Evolutionary conservation across 2,797 vertebrate species (phyloP).

Genomic region (Chloroceryle amazona): DNA sequence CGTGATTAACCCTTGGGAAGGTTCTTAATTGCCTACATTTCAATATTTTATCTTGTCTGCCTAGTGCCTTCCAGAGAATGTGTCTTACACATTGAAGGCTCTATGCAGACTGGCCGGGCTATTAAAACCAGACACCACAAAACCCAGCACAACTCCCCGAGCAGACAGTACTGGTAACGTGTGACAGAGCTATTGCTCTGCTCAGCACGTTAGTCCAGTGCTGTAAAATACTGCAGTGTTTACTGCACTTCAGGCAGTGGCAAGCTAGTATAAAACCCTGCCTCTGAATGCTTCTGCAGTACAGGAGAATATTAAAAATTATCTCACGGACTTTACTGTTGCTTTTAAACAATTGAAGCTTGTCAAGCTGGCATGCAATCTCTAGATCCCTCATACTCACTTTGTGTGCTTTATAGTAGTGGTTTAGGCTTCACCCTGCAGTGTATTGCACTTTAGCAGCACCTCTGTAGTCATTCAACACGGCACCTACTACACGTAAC

Average conservation of each 20-base stretch:
- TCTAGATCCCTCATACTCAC: accelerated
- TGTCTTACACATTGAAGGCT: neutral
- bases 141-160: neutral
- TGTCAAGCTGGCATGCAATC: neutral
- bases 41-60: neutral
- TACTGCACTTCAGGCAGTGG: neutral
- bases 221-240: neutral
- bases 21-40: neutral
- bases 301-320: neutral
- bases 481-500: accelerated
- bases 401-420: neutral
- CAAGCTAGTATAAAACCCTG: neutral
- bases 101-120: neutral
- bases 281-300: neutral
- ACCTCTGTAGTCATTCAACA: no score
- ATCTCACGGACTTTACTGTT: neutral
- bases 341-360: neutral
- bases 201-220: neutral
- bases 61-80: neutral
- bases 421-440: no score
- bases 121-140: neutral
- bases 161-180: neutral
- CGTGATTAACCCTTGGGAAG: neutral
- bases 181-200: neutral
- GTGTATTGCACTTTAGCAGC: no score